Evolutionary conservation across 2,888 invertebrate genomes (phyloP).

Genomic region (Dastarcus helophoroides): DNA sequence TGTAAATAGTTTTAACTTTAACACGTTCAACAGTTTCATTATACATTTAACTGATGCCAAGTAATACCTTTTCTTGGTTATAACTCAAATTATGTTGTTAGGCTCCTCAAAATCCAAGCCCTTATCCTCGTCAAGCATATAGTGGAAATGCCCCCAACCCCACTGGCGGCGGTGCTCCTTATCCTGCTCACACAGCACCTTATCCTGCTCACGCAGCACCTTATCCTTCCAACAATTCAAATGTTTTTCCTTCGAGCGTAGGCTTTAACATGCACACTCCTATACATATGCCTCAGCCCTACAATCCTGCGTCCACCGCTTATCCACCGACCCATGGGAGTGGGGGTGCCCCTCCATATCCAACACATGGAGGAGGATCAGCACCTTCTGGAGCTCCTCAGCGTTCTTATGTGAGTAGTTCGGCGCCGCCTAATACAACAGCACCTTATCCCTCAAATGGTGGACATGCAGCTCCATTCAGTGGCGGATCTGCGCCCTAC

Average conservation of each 20-base stretch:
- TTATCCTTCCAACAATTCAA: too few species aligned
- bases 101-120: too few species aligned
- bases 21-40: too few species aligned
- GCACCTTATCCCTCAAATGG: constrained; percentile 8
- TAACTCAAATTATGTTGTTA: too few species aligned
- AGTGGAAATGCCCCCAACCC: constrained; percentile 13
- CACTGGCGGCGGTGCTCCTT: constrained; percentile 27
- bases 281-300: constrained; percentile 40
- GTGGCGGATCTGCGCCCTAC: constrained; percentile 9
- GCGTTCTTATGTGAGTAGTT: constrained; percentile 12
- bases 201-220: constrained; percentile 22
- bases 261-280: constrained; percentile 38
- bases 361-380: constrained; percentile 8
- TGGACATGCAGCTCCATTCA: constrained; percentile 10
- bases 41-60: too few species aligned
- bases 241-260: constrained; percentile 37
- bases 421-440: not conserved
- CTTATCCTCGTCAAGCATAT: constrained; percentile 23
- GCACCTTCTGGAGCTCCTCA: constrained; percentile 16
- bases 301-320: constrained; percentile 27
- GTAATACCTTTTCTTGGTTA: too few species aligned
- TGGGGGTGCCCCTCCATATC: constrained; percentile 29
- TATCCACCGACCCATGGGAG: constrained; percentile 22
- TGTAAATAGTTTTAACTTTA: too few species aligned
- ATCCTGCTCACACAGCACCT: constrained; percentile 32